phyloP scores from a whole-genome alignment of 2,888 invertebrate genomes.

The Eurois occulta region DNA sequence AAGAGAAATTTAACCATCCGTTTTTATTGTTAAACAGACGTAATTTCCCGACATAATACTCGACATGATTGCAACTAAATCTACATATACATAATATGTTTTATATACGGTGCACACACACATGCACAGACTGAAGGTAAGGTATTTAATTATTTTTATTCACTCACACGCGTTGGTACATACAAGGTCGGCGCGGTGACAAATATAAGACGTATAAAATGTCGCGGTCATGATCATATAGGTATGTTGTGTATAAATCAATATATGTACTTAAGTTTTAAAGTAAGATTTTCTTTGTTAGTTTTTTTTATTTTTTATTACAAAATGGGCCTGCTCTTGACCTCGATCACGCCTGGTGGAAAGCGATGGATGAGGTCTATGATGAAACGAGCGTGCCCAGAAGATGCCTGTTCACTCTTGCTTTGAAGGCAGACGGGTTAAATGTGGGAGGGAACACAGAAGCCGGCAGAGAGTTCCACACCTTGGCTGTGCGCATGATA shows the following conservation, averaged over 20 bases:
- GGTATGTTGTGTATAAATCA: not conserved
- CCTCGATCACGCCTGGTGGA: too few relatives aligned
- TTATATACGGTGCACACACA: conserved; percentile 41
- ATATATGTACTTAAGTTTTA: not conserved
- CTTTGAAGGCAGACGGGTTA: too few relatives aligned
- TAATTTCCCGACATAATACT: conserved; percentile 61
- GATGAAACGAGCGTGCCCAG: too few relatives aligned
- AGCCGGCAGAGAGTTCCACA: too few relatives aligned
- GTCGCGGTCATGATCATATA: not conserved
- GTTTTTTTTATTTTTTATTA: too few relatives aligned
- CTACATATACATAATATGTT: conserved; percentile 29
- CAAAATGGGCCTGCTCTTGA: too few relatives aligned
- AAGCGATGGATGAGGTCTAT: too few relatives aligned
- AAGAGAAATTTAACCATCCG: conserved; percentile 61
- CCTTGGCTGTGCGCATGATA: too few relatives aligned
- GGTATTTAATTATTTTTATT: conserved; percentile 62
- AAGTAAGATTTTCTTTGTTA: not conserved
- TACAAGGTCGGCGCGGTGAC: conserved; percentile 42
- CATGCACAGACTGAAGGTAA: conserved; percentile 21
- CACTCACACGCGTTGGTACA: conserved; percentile 18
- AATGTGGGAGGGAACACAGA: too few relatives aligned
- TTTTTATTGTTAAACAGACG: conserved; percentile 58
- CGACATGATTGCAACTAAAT: conserved; percentile 57
- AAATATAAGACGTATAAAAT: conserved; percentile 14
- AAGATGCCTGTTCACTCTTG: too few relatives aligned